phyloP scores from a whole-genome alignment of 2,797 vertebrate genomes.

The Notolabrus celidotus region DNA sequence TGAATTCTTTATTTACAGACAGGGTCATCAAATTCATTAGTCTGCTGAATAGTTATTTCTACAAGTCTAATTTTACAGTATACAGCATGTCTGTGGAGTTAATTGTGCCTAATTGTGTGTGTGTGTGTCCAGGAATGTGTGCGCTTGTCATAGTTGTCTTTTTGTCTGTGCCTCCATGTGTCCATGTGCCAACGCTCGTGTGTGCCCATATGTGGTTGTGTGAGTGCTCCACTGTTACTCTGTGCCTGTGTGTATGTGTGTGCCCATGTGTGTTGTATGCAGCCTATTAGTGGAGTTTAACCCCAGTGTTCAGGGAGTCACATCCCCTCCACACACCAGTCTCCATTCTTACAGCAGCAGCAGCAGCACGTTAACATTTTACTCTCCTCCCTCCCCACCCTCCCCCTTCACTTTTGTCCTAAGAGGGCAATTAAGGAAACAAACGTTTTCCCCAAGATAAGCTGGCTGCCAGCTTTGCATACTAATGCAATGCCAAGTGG shows the following conservation, averaged over 20 bases:
- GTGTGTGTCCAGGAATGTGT: constrained; percentile 69
- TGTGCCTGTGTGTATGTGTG: constrained; percentile 49
- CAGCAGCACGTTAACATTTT: constrained; percentile 85
- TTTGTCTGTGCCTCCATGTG: constrained; percentile 65
- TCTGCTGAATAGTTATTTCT: constrained; percentile 41
- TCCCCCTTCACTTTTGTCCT: constrained; percentile 91
- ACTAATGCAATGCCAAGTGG: constrained; percentile 92
- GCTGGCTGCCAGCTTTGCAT: constrained; percentile 93
- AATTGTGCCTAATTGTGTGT: constrained; percentile 62
- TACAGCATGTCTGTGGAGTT: constrained; percentile 48
- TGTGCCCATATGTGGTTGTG: constrained; percentile 72
- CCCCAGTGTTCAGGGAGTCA: constrained; percentile 83
- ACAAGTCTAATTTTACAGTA: constrained; percentile 58
- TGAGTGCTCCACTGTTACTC: constrained; percentile 59
- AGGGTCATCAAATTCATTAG: constrained; percentile 51
- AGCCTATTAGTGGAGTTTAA: constrained; percentile 85
- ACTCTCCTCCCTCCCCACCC: constrained; percentile 80
- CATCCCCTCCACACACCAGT: constrained; percentile 78
- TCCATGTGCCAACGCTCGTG: constrained; percentile 65
- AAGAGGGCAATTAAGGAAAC: constrained; percentile 96
- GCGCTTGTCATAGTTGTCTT: constrained; percentile 67
- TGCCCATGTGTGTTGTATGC: constrained; percentile 74
- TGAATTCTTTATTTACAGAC: constrained; percentile 47
- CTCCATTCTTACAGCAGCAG: constrained; percentile 83
- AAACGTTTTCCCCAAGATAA: constrained; percentile 94